Conservation (phyloP, 2,797 vertebrate species). For the Fistularia commersonii region DNA sequence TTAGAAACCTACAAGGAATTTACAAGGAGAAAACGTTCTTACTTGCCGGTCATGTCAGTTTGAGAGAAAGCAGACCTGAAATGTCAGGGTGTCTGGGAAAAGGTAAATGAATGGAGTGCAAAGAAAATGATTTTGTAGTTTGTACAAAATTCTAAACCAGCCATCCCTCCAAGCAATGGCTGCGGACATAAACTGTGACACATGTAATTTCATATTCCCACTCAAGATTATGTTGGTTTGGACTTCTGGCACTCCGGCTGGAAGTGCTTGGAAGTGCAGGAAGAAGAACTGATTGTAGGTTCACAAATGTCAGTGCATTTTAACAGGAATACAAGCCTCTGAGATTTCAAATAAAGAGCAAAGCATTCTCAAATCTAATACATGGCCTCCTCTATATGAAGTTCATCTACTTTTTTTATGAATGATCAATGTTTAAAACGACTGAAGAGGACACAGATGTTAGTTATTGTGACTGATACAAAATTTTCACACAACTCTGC, state of each 20-base stretch:
- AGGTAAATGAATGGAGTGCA: constrained; percentile 70
- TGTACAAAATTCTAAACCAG: constrained; percentile 66
- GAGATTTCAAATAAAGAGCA: constrained; percentile 9
- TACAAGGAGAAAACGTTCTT: constrained; percentile 56
- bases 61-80: constrained; percentile 72
- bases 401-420: background rate
- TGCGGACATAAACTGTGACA: constrained; percentile 72
- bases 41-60: constrained; percentile 62
- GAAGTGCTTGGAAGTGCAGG: constrained; percentile 39
- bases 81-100: constrained; percentile 62
- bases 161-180: constrained; percentile 57
- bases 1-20: constrained; percentile 22
- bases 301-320: constrained; percentile 41
- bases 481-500: too few relatives aligned
- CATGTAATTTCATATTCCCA: constrained; percentile 68
- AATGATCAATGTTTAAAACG: constrained; percentile 3
- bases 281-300: constrained; percentile 39
- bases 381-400: constrained; percentile 5
- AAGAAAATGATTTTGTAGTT: constrained; percentile 73
- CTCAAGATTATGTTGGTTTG: constrained; percentile 64
- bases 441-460: too few relatives aligned
- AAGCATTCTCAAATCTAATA: constrained; percentile 5
- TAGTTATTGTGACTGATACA: too few relatives aligned
- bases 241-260: constrained; percentile 53
- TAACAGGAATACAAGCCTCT: constrained; percentile 27